phyloP scores from a whole-genome alignment of 2,888 invertebrate species.

The Lithophane semibrunnea region DNA sequence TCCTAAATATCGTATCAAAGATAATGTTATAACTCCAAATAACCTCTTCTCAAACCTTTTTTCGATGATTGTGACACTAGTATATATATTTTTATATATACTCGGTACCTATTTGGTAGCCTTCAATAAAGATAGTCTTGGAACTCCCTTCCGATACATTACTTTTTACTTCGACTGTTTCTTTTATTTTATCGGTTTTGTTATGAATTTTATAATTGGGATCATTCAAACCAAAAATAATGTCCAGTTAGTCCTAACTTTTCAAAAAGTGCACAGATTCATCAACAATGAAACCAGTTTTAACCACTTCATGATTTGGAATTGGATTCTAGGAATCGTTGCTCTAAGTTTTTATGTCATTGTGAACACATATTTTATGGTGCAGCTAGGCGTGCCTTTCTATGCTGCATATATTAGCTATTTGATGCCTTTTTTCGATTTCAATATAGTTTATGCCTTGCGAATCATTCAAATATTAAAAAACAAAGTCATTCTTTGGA shows the following conservation, averaged over 20 bases:
- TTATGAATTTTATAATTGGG: neutral
- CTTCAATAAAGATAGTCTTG: neutral
- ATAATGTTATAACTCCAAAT: conserved; percentile 11
- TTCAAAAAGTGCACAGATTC: conserved; percentile 34
- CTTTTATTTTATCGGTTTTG: neutral
- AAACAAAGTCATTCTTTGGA: conserved; percentile 39
- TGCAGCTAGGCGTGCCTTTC: neutral
- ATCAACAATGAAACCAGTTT: neutral
- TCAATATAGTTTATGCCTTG: conserved; percentile 15
- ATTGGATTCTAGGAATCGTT: conserved; percentile 6
- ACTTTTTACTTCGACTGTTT: neutral
- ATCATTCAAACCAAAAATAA: conserved; percentile 1
- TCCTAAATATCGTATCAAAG: conserved; percentile 20
- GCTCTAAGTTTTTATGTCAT: neutral
- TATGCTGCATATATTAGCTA: neutral
- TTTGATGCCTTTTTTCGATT: conserved; percentile 24
- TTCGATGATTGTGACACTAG: neutral
- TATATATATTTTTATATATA: neutral
- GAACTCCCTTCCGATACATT: neutral
- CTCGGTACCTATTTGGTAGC: neutral
- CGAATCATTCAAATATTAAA: conserved; percentile 24
- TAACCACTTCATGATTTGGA: conserved; percentile 3
- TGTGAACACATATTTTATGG: neutral
- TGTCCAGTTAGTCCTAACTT: neutral
- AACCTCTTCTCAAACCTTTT: neutral